These are phyloP conservation scores for Euschistus heros DNA, from an alignment of 1,140 invertebrate genomes.

Conservation along the genomic window DNA sequence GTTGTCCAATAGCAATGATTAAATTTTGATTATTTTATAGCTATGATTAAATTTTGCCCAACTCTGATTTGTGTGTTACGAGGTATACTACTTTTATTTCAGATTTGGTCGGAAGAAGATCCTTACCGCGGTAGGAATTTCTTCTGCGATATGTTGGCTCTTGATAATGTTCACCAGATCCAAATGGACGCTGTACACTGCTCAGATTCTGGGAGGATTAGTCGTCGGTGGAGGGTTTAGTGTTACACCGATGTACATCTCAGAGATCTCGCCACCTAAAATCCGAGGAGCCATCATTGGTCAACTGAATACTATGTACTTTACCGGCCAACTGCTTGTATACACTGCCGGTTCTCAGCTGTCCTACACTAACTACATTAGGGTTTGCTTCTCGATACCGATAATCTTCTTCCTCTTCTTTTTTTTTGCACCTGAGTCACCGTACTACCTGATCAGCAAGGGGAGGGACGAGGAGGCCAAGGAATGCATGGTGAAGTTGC, in stretches of 20 bases:
- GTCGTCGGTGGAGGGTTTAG: conserved; percentile 63
- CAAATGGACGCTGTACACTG: conserved; percentile 35
- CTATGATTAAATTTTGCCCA: too few species aligned
- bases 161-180: not conserved
- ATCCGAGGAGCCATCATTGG: conserved; percentile 44
- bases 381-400: not conserved
- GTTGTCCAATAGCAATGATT: too few species aligned
- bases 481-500: not conserved
- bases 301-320: conserved; percentile 61
- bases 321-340: not conserved
- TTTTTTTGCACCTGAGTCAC: not conserved
- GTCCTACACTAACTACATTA: not conserved
- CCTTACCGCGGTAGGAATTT: too few species aligned
- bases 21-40: too few species aligned
- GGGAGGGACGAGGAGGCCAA: not conserved
- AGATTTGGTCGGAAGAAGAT: too few species aligned
- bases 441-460: not conserved
- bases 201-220: conserved; percentile 42
- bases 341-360: not conserved
- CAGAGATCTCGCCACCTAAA: conserved; percentile 51
- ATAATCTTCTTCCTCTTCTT: not conserved
- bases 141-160: not conserved
- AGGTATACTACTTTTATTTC: too few species aligned
- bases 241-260: conserved; percentile 70
- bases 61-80: too few species aligned